phyloP scores from a whole-genome alignment of 2,888 invertebrate genomes.

The Lepas anatifera region DNA sequence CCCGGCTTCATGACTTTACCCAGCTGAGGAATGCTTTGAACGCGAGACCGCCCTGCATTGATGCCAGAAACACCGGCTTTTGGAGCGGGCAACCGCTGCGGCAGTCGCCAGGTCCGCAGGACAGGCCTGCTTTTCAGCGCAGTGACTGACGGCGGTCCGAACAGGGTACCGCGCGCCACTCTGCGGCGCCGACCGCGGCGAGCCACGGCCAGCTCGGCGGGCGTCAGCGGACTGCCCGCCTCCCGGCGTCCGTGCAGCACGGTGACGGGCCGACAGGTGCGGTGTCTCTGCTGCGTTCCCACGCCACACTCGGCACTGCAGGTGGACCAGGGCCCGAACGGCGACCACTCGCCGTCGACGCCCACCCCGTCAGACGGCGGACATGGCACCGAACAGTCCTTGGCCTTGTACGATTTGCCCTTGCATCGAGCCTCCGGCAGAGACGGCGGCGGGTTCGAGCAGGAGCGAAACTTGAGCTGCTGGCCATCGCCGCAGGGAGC shows the following conservation, averaged over 20 bases:
- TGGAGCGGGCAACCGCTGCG: no score
- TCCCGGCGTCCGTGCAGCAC: neutral
- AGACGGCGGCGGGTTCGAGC: neutral
- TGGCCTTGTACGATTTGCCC: neutral
- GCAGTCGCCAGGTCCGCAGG: no score
- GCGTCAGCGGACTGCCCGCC: neutral
- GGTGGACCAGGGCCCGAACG: neutral
- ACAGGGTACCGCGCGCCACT: no score
- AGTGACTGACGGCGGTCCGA: no score
- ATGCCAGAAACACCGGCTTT: no score
- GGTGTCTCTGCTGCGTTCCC: slow-evolving; percentile 1
- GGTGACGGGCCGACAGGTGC: neutral
- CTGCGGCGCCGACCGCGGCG: neutral
- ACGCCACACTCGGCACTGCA: neutral
- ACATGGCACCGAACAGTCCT: neutral
- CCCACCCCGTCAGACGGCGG: neutral
- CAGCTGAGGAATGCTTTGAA: no score
- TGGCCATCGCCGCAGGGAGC: slow-evolving; percentile 9
- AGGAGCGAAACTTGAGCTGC: neutral
- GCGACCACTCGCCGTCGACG: neutral
- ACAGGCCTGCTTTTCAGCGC: no score
- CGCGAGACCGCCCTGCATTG: no score
- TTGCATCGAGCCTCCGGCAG: neutral
- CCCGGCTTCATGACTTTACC: no score
- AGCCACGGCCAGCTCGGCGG: neutral